These are phyloP conservation scores for Sinhomidia bicolor DNA, from an alignment of 2,888 invertebrate genomes.

Conservation along the genomic window DNA sequence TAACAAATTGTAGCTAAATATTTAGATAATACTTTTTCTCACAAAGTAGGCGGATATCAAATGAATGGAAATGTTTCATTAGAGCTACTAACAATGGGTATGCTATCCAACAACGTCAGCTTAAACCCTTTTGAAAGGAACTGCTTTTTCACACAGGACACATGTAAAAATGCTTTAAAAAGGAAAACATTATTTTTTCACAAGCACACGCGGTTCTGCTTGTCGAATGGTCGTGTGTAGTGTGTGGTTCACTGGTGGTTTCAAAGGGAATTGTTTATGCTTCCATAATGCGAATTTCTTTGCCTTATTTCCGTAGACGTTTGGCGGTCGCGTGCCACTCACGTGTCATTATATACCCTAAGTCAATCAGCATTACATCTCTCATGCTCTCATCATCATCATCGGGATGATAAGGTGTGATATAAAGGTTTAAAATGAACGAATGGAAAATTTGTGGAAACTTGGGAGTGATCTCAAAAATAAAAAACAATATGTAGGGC, in stretches of 20 bases:
- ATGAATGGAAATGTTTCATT: background rate
- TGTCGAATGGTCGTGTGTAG: constrained; percentile 34
- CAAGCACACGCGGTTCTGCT: background rate
- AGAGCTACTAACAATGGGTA: background rate
- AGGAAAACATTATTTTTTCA: constrained; percentile 1
- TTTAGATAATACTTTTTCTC: constrained; percentile 72
- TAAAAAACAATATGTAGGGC: background rate
- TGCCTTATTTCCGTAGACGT: constrained; percentile 57
- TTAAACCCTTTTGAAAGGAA: background rate
- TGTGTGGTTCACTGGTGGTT: constrained; percentile 66
- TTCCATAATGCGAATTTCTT: constrained; percentile 17
- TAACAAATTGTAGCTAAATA: constrained; percentile 78
- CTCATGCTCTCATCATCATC: background rate
- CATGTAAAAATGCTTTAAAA: background rate
- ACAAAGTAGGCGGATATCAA: background rate
- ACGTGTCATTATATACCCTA: constrained; percentile 72
- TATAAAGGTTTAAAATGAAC: background rate
- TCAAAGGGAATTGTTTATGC: constrained; percentile 65
- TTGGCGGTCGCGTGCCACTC: constrained; percentile 71
- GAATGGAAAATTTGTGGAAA: background rate
- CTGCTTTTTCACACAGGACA: background rate
- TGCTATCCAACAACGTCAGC: background rate
- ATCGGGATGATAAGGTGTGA: constrained; percentile 20
- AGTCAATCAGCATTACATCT: constrained; percentile 49
- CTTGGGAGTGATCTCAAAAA: background rate